These are phyloP conservation scores for Pristionchus arcanus DNA, from an alignment of 2,888 invertebrate species.

Conservation along the genomic window DNA sequence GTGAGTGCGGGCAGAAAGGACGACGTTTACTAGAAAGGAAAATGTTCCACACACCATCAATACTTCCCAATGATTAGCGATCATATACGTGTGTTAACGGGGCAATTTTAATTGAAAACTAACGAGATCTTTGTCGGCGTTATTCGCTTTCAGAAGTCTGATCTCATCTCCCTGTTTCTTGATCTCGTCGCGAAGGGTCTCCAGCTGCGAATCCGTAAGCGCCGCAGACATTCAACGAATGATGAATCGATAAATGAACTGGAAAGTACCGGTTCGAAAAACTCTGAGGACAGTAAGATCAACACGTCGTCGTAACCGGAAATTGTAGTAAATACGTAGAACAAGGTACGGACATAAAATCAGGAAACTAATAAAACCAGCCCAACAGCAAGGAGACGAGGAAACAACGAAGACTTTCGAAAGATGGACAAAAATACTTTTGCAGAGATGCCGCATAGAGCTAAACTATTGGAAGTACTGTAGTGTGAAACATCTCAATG, in stretches of 20 bases:
- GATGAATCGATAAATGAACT: background rate
- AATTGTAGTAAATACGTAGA: background rate
- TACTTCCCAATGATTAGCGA: background rate
- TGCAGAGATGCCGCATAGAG: background rate
- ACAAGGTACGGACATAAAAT: background rate
- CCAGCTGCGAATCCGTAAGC: conserved; percentile 11
- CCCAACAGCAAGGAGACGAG: background rate
- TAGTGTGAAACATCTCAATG: background rate
- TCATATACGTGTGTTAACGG: background rate
- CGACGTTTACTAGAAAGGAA: conserved; percentile 51
- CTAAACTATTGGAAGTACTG: background rate
- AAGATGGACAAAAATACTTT: background rate
- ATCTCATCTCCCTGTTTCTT: conserved; percentile 65
- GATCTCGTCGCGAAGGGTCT: conserved; percentile 59
- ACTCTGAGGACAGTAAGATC: background rate
- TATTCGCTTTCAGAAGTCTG: conserved; percentile 61
- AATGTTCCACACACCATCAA: conserved; percentile 4
- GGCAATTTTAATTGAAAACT: conserved; percentile 44
- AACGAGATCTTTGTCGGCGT: conserved; percentile 63
- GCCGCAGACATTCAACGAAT: conserved; percentile 49
- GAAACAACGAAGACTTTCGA: background rate
- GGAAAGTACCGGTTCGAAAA: background rate
- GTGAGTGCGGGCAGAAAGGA: conserved; percentile 34
- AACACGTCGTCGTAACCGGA: background rate
- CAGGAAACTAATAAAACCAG: background rate